These are phyloP conservation scores for Synaphobranchus kaupii DNA, from an alignment of 2,797 vertebrate species.

Conservation along the genomic window DNA sequence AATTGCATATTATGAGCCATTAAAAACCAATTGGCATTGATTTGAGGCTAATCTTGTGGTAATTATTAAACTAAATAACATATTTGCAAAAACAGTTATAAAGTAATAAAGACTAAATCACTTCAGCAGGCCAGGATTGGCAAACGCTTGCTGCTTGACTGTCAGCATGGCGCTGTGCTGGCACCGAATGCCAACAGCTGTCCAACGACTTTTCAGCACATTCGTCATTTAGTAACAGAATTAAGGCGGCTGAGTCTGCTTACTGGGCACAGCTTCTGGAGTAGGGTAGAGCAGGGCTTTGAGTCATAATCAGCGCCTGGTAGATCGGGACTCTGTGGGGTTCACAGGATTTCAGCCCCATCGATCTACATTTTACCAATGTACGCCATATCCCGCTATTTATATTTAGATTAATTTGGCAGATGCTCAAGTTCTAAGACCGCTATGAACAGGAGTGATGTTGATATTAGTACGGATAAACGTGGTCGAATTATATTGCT, in stretches of 20 bases:
- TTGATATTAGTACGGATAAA: no score
- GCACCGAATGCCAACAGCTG: not conserved
- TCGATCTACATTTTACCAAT: no score
- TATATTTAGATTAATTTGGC: no score
- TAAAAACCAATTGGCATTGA: not conserved
- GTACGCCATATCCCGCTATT: no score
- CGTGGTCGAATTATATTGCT: no score
- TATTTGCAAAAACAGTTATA: not conserved
- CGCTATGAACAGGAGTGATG: no score
- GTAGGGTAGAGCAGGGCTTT: not conserved
- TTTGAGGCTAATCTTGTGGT: not conserved
- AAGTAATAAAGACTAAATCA: not conserved
- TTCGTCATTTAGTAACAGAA: not conserved
- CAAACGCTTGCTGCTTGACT: not conserved
- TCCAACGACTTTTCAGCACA: not conserved
- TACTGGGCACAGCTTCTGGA: not conserved
- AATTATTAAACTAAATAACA: not conserved
- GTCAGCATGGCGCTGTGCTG: not conserved
- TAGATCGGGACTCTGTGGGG: not conserved
- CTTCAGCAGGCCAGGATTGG: not conserved
- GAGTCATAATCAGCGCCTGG: not conserved
- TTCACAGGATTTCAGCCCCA: no score
- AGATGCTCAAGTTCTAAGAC: no score
- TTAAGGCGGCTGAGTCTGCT: not conserved
- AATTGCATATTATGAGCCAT: not conserved